Conservation (phyloP, 2,113 vertebrate species). For the Myotis lucifugus region DNA sequence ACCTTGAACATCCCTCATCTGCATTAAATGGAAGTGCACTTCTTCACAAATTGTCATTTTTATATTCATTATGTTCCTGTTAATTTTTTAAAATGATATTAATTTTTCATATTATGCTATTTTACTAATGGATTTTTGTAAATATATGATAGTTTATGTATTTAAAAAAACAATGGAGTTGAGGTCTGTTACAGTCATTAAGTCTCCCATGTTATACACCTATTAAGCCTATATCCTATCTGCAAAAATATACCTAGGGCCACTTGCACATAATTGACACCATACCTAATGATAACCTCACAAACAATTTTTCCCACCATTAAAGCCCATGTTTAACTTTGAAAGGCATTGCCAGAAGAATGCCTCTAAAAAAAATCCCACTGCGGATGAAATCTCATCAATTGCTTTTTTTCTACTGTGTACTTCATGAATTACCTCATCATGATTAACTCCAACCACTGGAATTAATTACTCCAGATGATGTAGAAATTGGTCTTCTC, state of each 20-base stretch:
- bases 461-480: constrained; percentile 79
- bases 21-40: neutral
- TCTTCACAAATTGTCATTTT: constrained; percentile 63
- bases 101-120: constrained; percentile 59
- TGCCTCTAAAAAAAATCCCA: constrained; percentile 46
- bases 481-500: constrained; percentile 68
- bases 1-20: neutral
- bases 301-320: constrained; percentile 55
- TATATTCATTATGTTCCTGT: constrained; percentile 49
- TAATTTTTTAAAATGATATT: constrained; percentile 67
- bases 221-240: constrained; percentile 39
- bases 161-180: constrained; percentile 18
- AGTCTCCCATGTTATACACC: constrained; percentile 39
- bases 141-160: constrained; percentile 38
- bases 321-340: constrained; percentile 67
- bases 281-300: constrained; percentile 34
- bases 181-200: constrained; percentile 8
- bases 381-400: constrained; percentile 60
- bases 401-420: constrained; percentile 69
- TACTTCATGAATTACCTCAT: constrained; percentile 79
- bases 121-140: constrained; percentile 50
- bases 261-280: constrained; percentile 29
- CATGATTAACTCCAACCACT: constrained; percentile 74
- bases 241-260: constrained; percentile 18
- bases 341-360: constrained; percentile 19